phyloP scores from a whole-genome alignment of 2,797 vertebrate genomes.

The Pangasius macronema region DNA sequence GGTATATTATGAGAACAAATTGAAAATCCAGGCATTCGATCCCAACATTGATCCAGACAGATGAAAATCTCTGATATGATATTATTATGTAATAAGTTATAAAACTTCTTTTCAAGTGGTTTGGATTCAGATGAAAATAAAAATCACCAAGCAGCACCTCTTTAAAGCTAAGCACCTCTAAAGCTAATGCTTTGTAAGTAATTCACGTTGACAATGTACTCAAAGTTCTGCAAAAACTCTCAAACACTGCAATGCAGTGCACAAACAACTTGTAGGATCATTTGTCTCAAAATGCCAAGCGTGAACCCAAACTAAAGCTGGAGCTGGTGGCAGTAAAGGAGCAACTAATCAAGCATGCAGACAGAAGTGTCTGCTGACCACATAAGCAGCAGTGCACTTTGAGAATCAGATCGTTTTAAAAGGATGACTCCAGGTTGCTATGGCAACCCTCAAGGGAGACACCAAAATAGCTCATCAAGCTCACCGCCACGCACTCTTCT shows the following conservation, averaged over 20 bases:
- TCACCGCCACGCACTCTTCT: conserved; percentile 5
- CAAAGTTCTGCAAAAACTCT: not conserved
- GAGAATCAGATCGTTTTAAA: conserved; percentile 28
- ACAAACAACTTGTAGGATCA: not conserved
- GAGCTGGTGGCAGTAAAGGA: conserved; percentile 10
- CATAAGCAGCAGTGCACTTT: not conserved
- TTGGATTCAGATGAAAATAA: not conserved
- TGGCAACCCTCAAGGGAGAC: conserved; percentile 20
- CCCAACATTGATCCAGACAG: not conserved
- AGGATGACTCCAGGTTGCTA: conserved; percentile 40
- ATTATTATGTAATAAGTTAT: not conserved
- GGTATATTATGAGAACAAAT: not conserved
- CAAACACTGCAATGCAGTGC: not conserved
- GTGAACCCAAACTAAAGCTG: not conserved
- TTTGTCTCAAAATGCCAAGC: not conserved
- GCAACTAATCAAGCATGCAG: conserved; percentile 6
- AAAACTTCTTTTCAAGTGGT: not conserved
- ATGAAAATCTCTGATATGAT: not conserved
- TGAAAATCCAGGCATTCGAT: not conserved
- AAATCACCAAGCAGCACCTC: not conserved
- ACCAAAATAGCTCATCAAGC: conserved; percentile 39
- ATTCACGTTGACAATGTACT: not conserved
- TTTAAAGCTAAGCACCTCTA: not conserved
- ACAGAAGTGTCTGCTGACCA: not conserved
- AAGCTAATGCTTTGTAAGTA: not conserved